Evolutionary conservation across 2,797 vertebrate species (phyloP).

Genomic region (Argya squamiceps): DNA sequence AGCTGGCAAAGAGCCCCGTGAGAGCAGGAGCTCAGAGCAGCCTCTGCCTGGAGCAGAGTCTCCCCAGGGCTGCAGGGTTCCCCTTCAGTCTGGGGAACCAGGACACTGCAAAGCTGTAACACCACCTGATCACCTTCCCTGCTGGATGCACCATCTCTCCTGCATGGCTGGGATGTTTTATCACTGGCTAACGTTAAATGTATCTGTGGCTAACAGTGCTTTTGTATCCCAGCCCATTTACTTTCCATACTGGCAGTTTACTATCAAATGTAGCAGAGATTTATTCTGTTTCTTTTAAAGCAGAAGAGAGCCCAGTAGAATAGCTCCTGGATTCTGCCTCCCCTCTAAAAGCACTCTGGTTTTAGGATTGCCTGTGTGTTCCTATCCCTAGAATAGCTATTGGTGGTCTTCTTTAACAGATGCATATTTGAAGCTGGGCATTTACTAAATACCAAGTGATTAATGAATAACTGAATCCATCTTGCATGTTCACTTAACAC

Average conservation of each 20-base stretch:
- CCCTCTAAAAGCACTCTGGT: neutral
- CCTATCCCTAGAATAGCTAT: neutral
- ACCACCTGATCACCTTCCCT: accelerated
- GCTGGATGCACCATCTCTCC: neutral
- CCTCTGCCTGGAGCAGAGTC: neutral
- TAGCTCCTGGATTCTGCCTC: neutral
- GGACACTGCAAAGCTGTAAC: neutral
- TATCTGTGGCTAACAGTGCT: neutral
- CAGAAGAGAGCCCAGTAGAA: neutral
- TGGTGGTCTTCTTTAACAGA: neutral
- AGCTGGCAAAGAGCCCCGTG: neutral
- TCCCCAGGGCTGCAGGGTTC: neutral
- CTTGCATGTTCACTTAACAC: neutral
- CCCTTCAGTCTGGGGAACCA: too few species aligned
- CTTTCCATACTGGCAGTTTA: neutral
- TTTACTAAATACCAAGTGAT: neutral
- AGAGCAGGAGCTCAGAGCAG: neutral
- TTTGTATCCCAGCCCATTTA: neutral
- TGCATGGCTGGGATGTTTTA: neutral
- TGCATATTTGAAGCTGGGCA: neutral
- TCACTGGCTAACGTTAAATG: neutral
- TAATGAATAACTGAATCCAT: neutral
- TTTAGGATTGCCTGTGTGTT: neutral
- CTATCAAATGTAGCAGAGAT: neutral
- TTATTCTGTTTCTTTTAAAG: neutral